Evolutionary conservation across 1,140 invertebrate species (phyloP), one percentile per base, ranked within the genome.

Genomic region (Lerema accius): DNA sequence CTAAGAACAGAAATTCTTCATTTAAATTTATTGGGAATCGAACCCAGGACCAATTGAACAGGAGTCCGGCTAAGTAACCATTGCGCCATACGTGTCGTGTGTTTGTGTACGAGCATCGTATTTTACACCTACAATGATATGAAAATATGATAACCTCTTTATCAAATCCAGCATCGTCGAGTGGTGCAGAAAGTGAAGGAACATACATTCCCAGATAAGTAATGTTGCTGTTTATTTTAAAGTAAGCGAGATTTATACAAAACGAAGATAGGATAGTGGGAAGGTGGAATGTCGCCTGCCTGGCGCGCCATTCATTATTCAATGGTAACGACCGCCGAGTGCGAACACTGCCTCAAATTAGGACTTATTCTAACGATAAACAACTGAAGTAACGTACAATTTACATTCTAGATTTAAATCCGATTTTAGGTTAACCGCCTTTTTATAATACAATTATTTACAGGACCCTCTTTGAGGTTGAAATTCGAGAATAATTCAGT

Each of bases 221-320:
- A 32, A 32, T 32, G 28, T 32, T 32, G 9, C 4, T 32, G 6
- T 32, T 9, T 32, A 32, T 32, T 32, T 32, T 4, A 32, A 32
- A 32, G 28, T 32, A 32, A 32, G 6, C 3, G 28, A 32, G 28
- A 32, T 3, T 32, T 32, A 32, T 32, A 32, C 28, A 32, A 32
- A 32, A 32, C 28, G 7, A 32, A 3, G 28, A 32, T 9, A 32
- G 3, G 1, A 32, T 32, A 32, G 28, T 32, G 28, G 28, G 28
- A 7, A 32, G 28, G 28, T 4, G 28, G 45, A 58, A 61, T 59
- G 62, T 60, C 67, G 59, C 56, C 71, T 64, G 55, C 67, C 53
- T 50, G 69, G 63, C 72, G 63, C 76, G 69, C 61, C 69, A 78
- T 78, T 78, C 77, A 78, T 78, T 84, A 81, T 84, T 82, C 82